Conservation (phyloP, 2,888 invertebrate genomes). For the Agriopis aurantiaria region DNA sequence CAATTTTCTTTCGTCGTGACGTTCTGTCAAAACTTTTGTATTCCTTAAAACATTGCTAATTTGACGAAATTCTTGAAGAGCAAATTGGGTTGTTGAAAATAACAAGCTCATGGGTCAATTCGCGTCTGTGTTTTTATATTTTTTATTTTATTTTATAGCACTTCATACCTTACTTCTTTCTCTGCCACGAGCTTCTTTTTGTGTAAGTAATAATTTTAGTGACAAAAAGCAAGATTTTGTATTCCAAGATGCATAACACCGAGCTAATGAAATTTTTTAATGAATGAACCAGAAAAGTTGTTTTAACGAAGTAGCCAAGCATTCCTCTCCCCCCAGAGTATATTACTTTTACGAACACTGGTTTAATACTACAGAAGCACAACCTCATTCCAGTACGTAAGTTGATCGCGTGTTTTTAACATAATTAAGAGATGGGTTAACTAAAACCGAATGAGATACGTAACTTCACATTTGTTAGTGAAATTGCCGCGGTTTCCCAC, state of each 20-base stretch:
- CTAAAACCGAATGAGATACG: slow-evolving; percentile 37
- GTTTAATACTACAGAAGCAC: slow-evolving; percentile 28
- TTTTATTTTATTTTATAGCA: slow-evolving; percentile 6
- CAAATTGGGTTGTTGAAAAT: slow-evolving; percentile 30
- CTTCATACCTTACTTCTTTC: not conserved
- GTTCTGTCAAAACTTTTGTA: slow-evolving; percentile 31
- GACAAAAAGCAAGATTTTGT: not conserved
- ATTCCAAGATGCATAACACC: not conserved
- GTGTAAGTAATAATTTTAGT: not conserved
- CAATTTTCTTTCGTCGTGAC: slow-evolving; percentile 14
- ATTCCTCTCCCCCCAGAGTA: slow-evolving; percentile 15
- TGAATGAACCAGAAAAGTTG: slow-evolving; percentile 1
- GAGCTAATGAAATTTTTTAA: not conserved
- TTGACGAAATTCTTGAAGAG: slow-evolving; percentile 24
- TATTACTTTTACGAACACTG: slow-evolving; percentile 31
- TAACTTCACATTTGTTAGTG: slow-evolving; percentile 36
- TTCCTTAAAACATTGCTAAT: slow-evolving; percentile 32
- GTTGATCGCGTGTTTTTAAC: slow-evolving; percentile 32
- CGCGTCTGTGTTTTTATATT: slow-evolving; percentile 7
- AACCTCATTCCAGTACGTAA: slow-evolving; percentile 31
- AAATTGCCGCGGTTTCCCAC: slow-evolving; percentile 36
- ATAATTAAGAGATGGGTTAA: slow-evolving; percentile 38
- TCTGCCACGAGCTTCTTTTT: not conserved
- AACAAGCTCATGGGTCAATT: slow-evolving; percentile 25
- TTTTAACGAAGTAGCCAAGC: slow-evolving; percentile 1